Base-by-base conservation (phyloP, 2,113 vertebrate genomes). In the Poeciliopsis retropinna region DNA sequence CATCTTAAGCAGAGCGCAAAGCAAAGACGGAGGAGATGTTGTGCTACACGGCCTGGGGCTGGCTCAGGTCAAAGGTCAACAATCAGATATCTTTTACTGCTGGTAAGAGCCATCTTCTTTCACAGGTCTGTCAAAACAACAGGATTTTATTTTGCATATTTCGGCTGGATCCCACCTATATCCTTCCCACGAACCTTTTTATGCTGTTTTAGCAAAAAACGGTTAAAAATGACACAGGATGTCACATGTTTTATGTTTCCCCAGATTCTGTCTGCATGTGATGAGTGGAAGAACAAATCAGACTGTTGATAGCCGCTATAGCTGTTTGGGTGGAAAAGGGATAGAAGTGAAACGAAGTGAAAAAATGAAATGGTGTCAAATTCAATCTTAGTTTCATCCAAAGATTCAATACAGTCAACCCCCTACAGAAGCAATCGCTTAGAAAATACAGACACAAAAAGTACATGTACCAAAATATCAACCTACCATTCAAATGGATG, bases 171-270 rank as follows among this genome's bases (percentile, higher is more conserved):
- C 51, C 51, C 51, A 57, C 51, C 51, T 57, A 60, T 0, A 73
- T 64, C 57, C 29, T 47, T 47, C 67, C 61, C 61, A 32, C 75
- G 74, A 47, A 80, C 87, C 83, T 60, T 79, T 75, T 70, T 39
- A 54, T 71, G 30, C 57, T 70, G 65, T 62, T 71, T 25, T 44
- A 66, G 72, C 28, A 7, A 32, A 32, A 78, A 66, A 28, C 47
- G 51, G 73, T 76, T 67, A 65, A 64, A 71, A 67, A 66, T 70
- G 37, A 51, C 39, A 34, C 41, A 34, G 76, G 64, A 78, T 75
- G 67, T 73, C 81, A 41, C 34, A 13, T 70, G 79, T 74, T 81
- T 83, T 41, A 32, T 64, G 76, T 81, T 87, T 79, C 80, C 82
- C 76, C 77, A 60, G 72, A 64, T 64, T 77, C 0, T 60, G 64